These are phyloP conservation scores for Petrocephalus schoutedeni DNA, from an alignment of 2,797 vertebrate genomes.

Conservation along the genomic window DNA sequence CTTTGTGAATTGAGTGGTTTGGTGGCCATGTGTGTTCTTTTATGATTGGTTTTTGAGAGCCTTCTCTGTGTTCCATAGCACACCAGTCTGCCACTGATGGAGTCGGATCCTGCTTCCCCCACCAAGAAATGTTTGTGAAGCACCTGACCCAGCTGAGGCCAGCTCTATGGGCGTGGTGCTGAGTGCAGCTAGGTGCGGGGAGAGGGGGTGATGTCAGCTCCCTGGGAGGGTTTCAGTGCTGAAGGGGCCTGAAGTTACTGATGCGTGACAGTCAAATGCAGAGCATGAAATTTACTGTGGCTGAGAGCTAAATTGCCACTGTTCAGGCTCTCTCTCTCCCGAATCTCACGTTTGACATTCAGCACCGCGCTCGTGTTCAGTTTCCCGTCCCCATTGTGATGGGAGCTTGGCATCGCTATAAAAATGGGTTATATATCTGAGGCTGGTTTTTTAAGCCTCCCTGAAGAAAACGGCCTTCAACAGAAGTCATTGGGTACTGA, in stretches of 20 bases:
- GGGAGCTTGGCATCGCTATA: constrained; percentile 4
- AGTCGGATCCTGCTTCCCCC: background rate
- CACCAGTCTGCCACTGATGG: background rate
- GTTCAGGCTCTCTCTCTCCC: constrained; percentile 23
- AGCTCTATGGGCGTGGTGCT: background rate
- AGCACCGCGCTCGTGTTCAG: constrained; percentile 26
- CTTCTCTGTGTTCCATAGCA: background rate
- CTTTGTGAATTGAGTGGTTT: background rate
- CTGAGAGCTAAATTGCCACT: constrained; percentile 47
- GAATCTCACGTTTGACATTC: constrained; percentile 38
- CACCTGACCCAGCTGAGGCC: background rate
- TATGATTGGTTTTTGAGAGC: background rate
- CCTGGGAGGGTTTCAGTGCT: constrained; percentile 31
- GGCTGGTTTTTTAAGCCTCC: background rate
- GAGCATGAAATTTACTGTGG: constrained; percentile 63
- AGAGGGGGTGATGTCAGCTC: background rate
- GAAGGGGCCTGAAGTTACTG: constrained; percentile 44
- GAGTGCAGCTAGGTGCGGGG: constrained; percentile 6
- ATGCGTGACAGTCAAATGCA: constrained; percentile 57
- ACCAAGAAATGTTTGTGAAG: constrained; percentile 1
- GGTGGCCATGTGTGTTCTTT: background rate
- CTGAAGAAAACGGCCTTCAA: background rate
- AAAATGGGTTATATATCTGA: background rate
- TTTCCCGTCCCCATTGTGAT: constrained; percentile 15
- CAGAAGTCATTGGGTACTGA: background rate